Evolutionary conservation across 2,113 vertebrate species (phyloP), one percentile per base, ranked within the genome.

Genomic region (Leucosticte australis): DNA sequence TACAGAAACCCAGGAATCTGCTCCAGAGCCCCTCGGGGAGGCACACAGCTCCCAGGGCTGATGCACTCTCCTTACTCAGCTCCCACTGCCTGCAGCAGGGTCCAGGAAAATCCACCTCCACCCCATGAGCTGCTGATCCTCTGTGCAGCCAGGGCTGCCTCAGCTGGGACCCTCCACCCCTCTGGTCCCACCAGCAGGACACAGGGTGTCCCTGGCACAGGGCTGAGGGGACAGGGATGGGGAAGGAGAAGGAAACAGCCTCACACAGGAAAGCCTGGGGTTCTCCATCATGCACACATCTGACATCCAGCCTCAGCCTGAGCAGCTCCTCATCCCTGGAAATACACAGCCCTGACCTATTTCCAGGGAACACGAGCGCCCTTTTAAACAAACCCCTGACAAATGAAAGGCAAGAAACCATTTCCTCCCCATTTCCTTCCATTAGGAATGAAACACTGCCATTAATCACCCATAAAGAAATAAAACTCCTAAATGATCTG

Each of bases 371-470:
- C 0, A 0, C 2, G 0, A 89, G 82, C 0, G 0, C n/a, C 73
- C 76, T 1, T 89, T 89, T 90, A 96, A 92, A 96, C 94, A 96
- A 96, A 93, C 0, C 79, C 69, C 73, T 95, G 90, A 96, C 68
- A 94, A 94, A 96, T 90, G 93, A 77, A 93, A 93, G 17, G 39
- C 71, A 85, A 83, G 93, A 71, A 96, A 93, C 93, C 64, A 92
- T 95, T 97, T 96, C 95, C 93, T 95, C 90, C 86, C 49, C 39
- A 79, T 92, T 95, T 92, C 94, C 93, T 95, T 96, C 94, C 93
- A 93, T 92, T 92, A 78, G 83, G 90, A 94, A 89, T 0, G 37
- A 89, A 95, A 80, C 86, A 31, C 90, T 71, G 65, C 77, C 82
- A 94, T 97, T 79, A 95, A 95, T 97, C 92, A 95, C 46, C 42